Evolutionary conservation across 2,888 invertebrate species (phyloP).

Genomic region (Opisthograptis luteolata): DNA sequence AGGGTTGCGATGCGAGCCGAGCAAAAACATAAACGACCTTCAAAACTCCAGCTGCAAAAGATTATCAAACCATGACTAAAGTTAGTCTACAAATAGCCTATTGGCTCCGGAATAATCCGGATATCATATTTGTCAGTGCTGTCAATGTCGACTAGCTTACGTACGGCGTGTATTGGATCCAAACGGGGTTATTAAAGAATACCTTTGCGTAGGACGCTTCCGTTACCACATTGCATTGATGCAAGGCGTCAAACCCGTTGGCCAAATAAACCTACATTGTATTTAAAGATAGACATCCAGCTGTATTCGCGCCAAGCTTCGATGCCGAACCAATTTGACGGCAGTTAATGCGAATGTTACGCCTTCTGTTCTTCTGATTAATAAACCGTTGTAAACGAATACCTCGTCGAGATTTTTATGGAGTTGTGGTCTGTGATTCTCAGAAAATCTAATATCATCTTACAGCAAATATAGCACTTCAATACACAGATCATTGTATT

Average conservation of each 20-base stretch:
- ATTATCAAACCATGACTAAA: constrained; percentile 25
- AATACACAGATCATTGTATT: constrained; percentile 17
- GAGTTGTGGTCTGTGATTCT: constrained; percentile 20
- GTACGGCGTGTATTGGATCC: constrained; percentile 50
- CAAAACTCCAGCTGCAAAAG: constrained; percentile 35
- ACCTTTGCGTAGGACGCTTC: constrained; percentile 60
- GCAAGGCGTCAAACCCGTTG: constrained; percentile 43
- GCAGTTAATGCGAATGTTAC: constrained; percentile 36
- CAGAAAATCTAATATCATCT: constrained; percentile 26
- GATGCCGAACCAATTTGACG: constrained; percentile 35
- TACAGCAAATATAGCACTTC: constrained; percentile 20
- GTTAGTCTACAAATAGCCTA: constrained; percentile 28
- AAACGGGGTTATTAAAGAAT: constrained; percentile 47
- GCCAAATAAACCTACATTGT: constrained; percentile 47
- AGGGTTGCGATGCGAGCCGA: constrained; percentile 35
- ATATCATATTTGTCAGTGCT: constrained; percentile 33
- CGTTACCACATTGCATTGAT: constrained; percentile 45
- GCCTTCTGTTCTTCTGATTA: constrained; percentile 25
- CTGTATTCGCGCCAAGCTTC: constrained; percentile 11
- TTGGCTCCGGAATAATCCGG: constrained; percentile 32
- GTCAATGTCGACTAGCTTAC: constrained; percentile 42
- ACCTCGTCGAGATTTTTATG: constrained; percentile 27
- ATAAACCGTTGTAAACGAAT: constrained; percentile 24
- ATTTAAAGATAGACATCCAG: constrained; percentile 37
- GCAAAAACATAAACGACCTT: constrained; percentile 39